phyloP scores from a whole-genome alignment of 2,888 invertebrate genomes.

The Teinopalpus imperialis region DNA sequence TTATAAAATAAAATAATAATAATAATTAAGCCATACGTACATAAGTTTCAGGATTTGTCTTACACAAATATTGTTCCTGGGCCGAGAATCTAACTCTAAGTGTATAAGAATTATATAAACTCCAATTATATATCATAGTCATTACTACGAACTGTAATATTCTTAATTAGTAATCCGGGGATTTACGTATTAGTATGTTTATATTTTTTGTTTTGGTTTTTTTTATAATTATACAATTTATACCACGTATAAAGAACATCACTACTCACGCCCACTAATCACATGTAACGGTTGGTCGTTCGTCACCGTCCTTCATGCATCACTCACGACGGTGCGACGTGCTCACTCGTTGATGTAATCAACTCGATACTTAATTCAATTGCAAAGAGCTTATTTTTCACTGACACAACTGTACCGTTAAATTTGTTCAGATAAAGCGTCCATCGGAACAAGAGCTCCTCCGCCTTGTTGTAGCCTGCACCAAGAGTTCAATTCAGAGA shows the following conservation, averaged over 20 bases:
- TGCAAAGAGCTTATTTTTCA: conserved; percentile 41
- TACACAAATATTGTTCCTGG: no score
- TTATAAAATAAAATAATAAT: no score
- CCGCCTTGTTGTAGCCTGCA: conserved; percentile 28
- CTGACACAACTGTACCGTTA: conserved; percentile 28
- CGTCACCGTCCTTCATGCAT: conserved; percentile 61
- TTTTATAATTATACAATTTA: neutral
- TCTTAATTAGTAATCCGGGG: no score
- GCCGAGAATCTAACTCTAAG: no score
- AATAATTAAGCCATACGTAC: no score
- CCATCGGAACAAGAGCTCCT: conserved; percentile 47
- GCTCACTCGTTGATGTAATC: conserved; percentile 32
- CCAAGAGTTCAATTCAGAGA: conserved; percentile 16
- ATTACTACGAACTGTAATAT: no score
- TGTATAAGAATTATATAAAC: no score
- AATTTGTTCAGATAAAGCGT: conserved; percentile 44
- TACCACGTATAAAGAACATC: conserved; percentile 13
- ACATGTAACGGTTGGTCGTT: conserved; percentile 63
- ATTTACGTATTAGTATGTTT: no score
- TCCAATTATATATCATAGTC: no score
- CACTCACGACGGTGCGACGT: conserved; percentile 57
- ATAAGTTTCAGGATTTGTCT: no score
- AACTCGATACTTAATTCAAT: conserved; percentile 30
- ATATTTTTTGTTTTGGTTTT: no score
- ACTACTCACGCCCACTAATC: conserved; percentile 59